Evolutionary conservation across 2,888 invertebrate genomes (phyloP), one percentile per base, ranked within the genome.

Genomic region (Noctua comes): DNA sequence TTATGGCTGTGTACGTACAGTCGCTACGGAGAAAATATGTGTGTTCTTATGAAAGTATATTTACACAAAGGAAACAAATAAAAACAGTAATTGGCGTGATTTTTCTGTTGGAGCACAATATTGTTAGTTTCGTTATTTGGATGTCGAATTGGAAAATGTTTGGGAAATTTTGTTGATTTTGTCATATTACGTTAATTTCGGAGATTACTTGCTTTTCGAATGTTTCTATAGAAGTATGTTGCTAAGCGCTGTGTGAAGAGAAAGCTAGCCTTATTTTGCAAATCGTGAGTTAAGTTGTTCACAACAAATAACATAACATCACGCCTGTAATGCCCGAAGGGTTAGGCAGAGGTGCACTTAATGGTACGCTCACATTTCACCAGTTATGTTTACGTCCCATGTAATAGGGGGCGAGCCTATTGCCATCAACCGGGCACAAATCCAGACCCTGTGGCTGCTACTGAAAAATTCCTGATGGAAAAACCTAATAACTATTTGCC

Each of bases 1-100:
- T 89, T 90, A 84, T 80, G 82, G 79, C 77, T 79, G 79, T 82
- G 71, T 80, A 80, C 79, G 65, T 72, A 69, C 70, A 51, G 57
- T 51, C 48, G 68, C 65, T 57, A 24, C 36, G 73, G 70, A 73
- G 73, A 73, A 79, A 83, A 88, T 87, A 83, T 88, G 79, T 80
- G 78, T 81, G 80, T 86, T 79, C 77, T 68, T 81, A 81, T 69
- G 76, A 82, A 87, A 80, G 82, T 82, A 84, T 86, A 78, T 86
- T 80, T 79, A 59, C 74, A 57, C 54, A 71, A 77, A 79, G 74
- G 80, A 82, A 86, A 83, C 77, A 82, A 84, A 87, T 79, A 84
- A 78, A 80, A 79, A 80, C 77, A 76, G 75, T 76, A 79, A 80
- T 82, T 83, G 82, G 43, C 51, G 74, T 75, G 77, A 79, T 77